These are phyloP conservation scores for Planiliza haematocheilus DNA, from an alignment of 2,113 vertebrate genomes.

Conservation along the genomic window DNA sequence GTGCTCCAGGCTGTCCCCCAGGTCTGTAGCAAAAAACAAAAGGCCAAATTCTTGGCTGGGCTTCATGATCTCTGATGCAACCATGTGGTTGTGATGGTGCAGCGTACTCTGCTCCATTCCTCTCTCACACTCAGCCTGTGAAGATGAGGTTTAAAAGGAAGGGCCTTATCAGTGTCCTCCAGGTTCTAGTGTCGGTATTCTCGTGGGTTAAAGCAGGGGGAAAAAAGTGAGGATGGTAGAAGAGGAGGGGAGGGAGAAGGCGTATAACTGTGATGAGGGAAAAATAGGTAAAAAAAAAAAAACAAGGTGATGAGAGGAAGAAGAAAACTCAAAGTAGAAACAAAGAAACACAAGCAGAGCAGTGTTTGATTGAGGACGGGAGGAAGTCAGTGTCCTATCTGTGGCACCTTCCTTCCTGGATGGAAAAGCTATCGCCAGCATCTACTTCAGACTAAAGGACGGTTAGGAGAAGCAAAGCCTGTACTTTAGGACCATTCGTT, in stretches of 20 bases:
- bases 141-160: conserved; percentile 71
- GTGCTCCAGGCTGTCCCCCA: conserved; percentile 5
- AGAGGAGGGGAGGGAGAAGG: conserved; percentile 3
- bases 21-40: conserved; percentile 36
- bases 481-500: conserved; percentile 3
- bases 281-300: conserved; percentile 24
- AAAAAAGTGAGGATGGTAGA: conserved; percentile 27
- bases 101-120: conserved; percentile 44
- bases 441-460: conserved; percentile 19
- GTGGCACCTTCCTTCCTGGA: conserved; percentile 38
- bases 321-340: conserved; percentile 3
- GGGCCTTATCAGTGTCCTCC: conserved; percentile 81
- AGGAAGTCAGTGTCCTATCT: conserved; percentile 12
- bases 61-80: conserved; percentile 43
- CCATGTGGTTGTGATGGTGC: conserved; percentile 30
- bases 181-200: conserved; percentile 70
- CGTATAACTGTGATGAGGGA: conserved; percentile 12
- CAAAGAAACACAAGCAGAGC: background rate
- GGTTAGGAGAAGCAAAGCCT: conserved; percentile 31
- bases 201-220: conserved; percentile 23
- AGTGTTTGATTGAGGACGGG: conserved; percentile 5
- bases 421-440: conserved; percentile 34
- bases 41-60: conserved; percentile 30
- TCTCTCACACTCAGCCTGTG: conserved; percentile 62
- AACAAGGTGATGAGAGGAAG: conserved; percentile 12